A percentile compares a stretch with the other conserved stretches of the same genome.
These are phyloP conservation scores for Aulostomus chinensis DNA, from an alignment of 2,797 vertebrate genomes.

Conservation along the genomic window DNA sequence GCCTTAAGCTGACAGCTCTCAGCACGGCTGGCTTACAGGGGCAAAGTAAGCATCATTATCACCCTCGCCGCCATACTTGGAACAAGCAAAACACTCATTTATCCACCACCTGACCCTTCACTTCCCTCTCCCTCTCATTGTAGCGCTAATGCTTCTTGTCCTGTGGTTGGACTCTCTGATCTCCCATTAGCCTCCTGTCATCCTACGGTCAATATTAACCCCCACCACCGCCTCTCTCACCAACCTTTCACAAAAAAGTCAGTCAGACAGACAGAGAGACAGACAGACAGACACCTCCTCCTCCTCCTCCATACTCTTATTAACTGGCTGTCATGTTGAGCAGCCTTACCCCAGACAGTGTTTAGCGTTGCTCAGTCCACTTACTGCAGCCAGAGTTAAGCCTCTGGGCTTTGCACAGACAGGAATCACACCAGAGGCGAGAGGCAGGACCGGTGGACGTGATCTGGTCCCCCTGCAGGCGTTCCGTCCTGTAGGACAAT, in stretches of 20 bases:
- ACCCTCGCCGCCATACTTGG: conserved; percentile 1
- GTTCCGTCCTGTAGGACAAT: too few relatives aligned
- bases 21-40: conserved; percentile 42
- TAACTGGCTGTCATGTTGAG: conserved; percentile 76
- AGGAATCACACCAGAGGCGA: conserved; percentile 64
- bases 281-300: neutral
- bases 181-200: conserved; percentile 61
- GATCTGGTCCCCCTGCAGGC: too few relatives aligned
- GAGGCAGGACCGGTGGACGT: conserved; percentile 52
- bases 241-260: conserved; percentile 45
- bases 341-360: conserved; percentile 64
- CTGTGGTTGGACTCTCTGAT: conserved; percentile 56
- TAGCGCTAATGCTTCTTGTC: conserved; percentile 53
- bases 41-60: conserved; percentile 63
- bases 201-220: conserved; percentile 53
- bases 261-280: conserved; percentile 37
- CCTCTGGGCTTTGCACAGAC: conserved; percentile 71
- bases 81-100: too few relatives aligned
- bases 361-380: conserved; percentile 74
- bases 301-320: conserved; percentile 65
- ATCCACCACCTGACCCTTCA: conserved; percentile 5
- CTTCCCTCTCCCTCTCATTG: too few relatives aligned
- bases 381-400: conserved; percentile 69
- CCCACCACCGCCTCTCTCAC: neutral
- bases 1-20: conserved; percentile 61